A percentile compares a stretch with the other conserved stretches of the same genome.
phyloP scores from a whole-genome alignment of 2,797 vertebrate genomes.

The Sparidentex hasta region DNA sequence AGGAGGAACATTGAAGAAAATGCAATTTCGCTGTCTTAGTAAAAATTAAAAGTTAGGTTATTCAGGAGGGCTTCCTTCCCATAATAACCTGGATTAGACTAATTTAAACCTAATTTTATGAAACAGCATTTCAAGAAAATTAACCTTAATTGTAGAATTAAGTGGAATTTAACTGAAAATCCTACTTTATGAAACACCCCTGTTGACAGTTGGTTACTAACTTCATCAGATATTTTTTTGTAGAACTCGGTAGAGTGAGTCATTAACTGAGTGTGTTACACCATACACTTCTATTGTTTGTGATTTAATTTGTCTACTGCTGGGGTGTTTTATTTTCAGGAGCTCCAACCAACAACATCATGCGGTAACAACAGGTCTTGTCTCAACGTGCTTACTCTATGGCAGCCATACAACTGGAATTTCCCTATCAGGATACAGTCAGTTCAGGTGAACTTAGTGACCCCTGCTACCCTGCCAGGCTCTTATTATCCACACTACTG shows the following conservation, averaged over 20 bases:
- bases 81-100: background rate
- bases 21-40: background rate
- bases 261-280: background rate
- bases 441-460: constrained; percentile 16
- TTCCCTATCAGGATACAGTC: background rate
- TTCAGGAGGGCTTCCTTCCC: background rate
- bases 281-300: background rate
- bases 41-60: too few species aligned
- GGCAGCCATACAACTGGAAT: constrained; percentile 16
- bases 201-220: background rate
- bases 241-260: constrained; percentile 1
- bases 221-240: background rate
- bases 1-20: background rate
- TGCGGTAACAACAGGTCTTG: background rate
- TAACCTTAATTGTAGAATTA: background rate
- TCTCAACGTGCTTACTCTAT: background rate
- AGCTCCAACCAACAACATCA: background rate
- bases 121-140: background rate
- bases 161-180: background rate
- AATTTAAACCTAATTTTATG: background rate
- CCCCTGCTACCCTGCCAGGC: background rate
- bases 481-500: constrained; percentile 14
- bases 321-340: background rate
- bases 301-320: background rate
- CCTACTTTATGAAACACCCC: background rate